phyloP scores from a whole-genome alignment of 2,797 vertebrate genomes.

The Melanotaenia maccullochi region DNA sequence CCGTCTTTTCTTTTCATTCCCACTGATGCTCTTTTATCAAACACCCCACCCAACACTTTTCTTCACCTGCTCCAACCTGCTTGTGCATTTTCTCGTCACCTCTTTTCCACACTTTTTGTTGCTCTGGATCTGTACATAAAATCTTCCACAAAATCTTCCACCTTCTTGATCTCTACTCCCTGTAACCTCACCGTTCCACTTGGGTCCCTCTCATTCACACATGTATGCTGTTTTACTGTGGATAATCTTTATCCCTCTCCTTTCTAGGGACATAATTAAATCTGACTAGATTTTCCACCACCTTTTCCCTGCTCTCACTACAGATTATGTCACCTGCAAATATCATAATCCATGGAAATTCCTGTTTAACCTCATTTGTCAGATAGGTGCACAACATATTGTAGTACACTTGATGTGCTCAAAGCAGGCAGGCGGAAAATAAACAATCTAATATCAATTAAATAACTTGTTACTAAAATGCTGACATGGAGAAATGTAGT shows the following conservation, averaged over 20 bases:
- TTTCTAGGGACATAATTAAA: not conserved
- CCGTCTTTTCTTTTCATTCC: no score
- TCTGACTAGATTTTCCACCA: not conserved
- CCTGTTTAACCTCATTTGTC: not conserved
- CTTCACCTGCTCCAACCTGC: no score
- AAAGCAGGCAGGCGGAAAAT: not conserved
- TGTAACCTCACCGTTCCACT: no score
- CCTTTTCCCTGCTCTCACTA: not conserved
- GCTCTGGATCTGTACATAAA: no score
- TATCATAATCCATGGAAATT: not conserved
- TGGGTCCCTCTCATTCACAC: not conserved
- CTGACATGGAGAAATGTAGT: not conserved
- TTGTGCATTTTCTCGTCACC: no score
- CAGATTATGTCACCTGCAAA: not conserved
- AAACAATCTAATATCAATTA: not conserved
- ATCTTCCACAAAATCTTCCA: no score
- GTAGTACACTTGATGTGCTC: not conserved
- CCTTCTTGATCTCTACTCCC: no score
- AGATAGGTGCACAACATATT: not conserved
- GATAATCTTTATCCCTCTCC: not conserved
- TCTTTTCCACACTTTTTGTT: no score
- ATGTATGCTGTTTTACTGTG: not conserved
- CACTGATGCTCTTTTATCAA: no score
- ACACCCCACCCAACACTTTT: no score
- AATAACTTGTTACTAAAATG: conserved; percentile 1